A percentile compares a stretch with the other conserved stretches of the same genome.
Conservation (phyloP, 2,797 vertebrate species). For the Aldrovandia affinis region DNA sequence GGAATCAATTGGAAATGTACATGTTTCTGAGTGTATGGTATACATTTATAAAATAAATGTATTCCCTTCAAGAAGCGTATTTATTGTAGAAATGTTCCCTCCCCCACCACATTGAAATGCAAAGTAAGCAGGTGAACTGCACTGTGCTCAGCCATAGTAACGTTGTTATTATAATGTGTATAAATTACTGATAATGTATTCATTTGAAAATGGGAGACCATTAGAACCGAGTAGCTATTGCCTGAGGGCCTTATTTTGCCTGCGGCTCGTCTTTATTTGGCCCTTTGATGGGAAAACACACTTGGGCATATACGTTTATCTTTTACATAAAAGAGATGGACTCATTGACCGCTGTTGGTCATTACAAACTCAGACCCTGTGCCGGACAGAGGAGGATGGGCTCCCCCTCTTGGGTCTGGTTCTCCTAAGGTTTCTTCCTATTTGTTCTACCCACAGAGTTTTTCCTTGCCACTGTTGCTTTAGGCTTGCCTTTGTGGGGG, state of each 20-base stretch:
- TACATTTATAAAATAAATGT: neutral
- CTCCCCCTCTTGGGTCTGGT: no score
- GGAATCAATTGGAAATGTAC: neutral
- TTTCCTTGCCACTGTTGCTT: no score
- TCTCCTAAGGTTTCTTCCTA: no score
- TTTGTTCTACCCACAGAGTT: no score
- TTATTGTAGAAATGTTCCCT: no score
- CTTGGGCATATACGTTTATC: neutral
- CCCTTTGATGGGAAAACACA: neutral
- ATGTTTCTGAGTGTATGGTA: neutral
- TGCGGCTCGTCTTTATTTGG: neutral
- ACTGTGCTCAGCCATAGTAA: neutral
- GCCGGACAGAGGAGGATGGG: no score
- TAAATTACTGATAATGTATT: constrained; percentile 2
- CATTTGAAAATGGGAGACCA: neutral
- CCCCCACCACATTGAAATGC: neutral
- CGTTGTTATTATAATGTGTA: neutral
- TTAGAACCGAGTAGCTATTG: neutral
- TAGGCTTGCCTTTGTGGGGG: no score
- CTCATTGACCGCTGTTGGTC: no score
- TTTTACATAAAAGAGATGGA: no score
- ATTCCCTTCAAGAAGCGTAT: no score
- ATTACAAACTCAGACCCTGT: no score
- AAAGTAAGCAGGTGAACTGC: neutral
- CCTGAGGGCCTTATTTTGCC: neutral